Evolutionary conservation across 2,888 invertebrate genomes (phyloP).

Genomic region (Epistrophe eligans): DNA sequence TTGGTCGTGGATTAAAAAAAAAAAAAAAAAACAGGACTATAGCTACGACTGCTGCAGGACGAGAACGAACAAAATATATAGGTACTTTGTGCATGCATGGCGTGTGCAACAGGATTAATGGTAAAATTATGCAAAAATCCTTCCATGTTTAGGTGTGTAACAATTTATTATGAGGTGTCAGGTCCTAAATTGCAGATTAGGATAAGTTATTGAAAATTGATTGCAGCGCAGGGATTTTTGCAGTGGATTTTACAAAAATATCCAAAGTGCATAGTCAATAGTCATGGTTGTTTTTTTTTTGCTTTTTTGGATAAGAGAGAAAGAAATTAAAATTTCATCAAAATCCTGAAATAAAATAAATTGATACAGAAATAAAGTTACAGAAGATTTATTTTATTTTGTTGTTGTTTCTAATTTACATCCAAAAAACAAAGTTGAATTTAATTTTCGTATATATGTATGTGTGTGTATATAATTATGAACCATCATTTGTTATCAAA

Average conservation of each 20-base stretch:
- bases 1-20: slow-evolving; percentile 19
- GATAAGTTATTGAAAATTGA: slow-evolving; percentile 71
- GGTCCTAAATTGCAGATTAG: slow-evolving; percentile 69
- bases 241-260: slow-evolving; percentile 5
- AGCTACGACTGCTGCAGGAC: slow-evolving; percentile 47
- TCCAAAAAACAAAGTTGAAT: background rate
- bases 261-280: slow-evolving; percentile 11
- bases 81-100: slow-evolving; percentile 63
- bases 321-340: background rate
- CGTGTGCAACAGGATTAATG: slow-evolving; percentile 74
- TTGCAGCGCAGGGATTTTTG: slow-evolving; percentile 57
- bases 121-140: slow-evolving; percentile 73
- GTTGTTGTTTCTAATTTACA: background rate
- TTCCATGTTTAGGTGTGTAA: slow-evolving; percentile 67
- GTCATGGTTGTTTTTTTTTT: background rate
- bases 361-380: background rate
- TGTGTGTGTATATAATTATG: slow-evolving; percentile 41
- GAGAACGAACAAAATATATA: background rate
- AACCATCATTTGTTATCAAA: slow-evolving; percentile 48
- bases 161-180: slow-evolving; percentile 73
- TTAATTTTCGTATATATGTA: background rate
- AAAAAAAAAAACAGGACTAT: slow-evolving; percentile 7
- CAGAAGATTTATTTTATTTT: background rate
- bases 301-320: background rate
- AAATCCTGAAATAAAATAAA: slow-evolving; percentile 4